These are phyloP conservation scores for Spilogale gracilis DNA, from an alignment of 2,113 vertebrate species.

Conservation along the genomic window DNA sequence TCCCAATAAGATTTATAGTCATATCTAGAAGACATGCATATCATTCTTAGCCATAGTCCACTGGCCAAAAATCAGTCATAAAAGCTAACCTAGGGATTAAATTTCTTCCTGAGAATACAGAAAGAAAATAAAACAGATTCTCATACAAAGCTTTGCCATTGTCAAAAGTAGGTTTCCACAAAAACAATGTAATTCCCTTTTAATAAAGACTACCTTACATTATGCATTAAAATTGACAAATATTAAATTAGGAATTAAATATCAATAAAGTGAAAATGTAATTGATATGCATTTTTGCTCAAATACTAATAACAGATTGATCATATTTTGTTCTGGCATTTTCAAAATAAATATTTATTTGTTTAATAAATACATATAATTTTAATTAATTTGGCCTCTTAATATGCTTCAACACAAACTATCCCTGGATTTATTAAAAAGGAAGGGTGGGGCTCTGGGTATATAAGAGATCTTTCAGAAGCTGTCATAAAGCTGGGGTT, in stretches of 20 bases:
- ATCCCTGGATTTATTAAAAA: neutral
- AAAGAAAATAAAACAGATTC: neutral
- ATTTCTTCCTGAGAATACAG: neutral
- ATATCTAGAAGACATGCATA: neutral
- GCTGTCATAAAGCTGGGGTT: neutral
- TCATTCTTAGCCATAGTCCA: neutral
- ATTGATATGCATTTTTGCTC: neutral
- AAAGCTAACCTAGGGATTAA: neutral
- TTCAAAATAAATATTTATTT: neutral
- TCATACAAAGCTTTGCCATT: neutral
- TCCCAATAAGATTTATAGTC: neutral
- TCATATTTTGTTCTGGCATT: neutral
- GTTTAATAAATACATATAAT: neutral
- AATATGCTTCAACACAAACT: neutral
- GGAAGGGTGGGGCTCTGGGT: neutral
- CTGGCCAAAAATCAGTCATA: neutral
- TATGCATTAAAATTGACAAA: neutral
- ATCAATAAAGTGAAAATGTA: neutral
- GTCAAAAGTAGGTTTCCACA: conserved; percentile 18
- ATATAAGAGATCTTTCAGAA: neutral
- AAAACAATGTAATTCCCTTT: neutral
- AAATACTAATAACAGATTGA: neutral
- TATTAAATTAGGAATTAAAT: neutral
- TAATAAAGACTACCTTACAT: neutral
- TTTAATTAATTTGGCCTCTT: neutral